These are phyloP conservation scores for Rattus rattus DNA, from an alignment of 2,113 vertebrate genomes.

Conservation along the genomic window DNA sequence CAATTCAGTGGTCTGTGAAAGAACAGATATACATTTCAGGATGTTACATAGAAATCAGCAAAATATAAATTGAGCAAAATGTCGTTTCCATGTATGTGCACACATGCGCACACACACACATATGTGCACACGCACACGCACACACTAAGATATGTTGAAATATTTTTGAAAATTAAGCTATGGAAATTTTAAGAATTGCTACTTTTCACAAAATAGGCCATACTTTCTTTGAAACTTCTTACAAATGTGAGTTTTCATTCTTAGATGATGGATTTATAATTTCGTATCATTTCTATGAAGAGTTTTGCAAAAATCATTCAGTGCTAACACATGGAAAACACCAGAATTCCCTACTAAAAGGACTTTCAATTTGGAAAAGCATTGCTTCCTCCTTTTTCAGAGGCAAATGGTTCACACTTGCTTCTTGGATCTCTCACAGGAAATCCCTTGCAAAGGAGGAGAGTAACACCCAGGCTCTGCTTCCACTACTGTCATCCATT, in stretches of 20 bases:
- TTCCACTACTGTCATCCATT: background rate
- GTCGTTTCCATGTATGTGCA: background rate
- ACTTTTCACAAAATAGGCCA: background rate
- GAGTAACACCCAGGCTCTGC: too few relatives aligned
- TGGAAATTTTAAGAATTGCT: background rate
- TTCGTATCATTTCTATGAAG: constrained; percentile 6
- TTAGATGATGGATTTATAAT: background rate
- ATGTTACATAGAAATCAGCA: background rate
- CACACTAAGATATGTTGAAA: background rate
- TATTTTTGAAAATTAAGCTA: background rate
- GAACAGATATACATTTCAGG: background rate
- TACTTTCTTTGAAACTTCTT: background rate
- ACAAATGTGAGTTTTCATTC: constrained; percentile 11
- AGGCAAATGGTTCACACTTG: background rate
- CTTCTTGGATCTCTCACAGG: background rate
- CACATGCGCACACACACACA: background rate
- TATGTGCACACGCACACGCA: background rate
- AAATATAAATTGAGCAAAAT: background rate
- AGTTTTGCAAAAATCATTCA: background rate
- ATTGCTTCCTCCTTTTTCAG: background rate
- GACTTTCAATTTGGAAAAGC: background rate
- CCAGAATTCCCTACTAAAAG: background rate
- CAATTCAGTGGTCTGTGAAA: background rate
- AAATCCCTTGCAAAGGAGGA: background rate
- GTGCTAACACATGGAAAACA: background rate